Base-by-base conservation (phyloP, 1,140 invertebrate species). In the Drosophila asahinai region DNA sequence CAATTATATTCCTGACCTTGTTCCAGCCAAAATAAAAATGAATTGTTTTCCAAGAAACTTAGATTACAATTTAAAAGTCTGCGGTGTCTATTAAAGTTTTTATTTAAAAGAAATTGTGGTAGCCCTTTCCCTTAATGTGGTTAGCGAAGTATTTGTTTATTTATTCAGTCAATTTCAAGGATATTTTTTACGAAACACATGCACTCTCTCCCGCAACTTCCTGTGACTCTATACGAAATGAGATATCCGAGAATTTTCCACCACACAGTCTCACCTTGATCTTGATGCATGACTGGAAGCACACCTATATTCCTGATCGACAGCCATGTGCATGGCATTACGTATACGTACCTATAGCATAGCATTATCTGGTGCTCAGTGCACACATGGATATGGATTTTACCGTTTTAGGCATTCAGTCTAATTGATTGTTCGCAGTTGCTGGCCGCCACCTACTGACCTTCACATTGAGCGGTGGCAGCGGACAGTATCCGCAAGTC, bases 391-490 rank as follows among this genome's bases (percentile, higher is more conserved):
- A 84, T 77, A 71, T 80, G 68, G 77, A 61, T 71, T 83, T 84
- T 80, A 90, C 84, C 84, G 86, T 91, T 90, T 84, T 78, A 83
- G 78, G 79, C 75, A 78, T 68, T 78, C 75, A 62, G 66, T 81
- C 81, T 90, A 91, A 91, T 91, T 89, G 86, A 90, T 86, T 86
- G 86, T 82, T 73, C 78, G 81, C 71, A 67, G 81, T 79, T 73
- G 86, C 71, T 68, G 86, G 78, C 84, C 81, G 81, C 86, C 86
- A 90, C 86, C 86, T 90, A 90, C 86, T 90, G 86, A 90, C 86
- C 86, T 90, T 90, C 86, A 90, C 86, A 90, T 90, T 90, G 86
- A 90, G 78, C 77, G 61, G 75, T 48, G 58, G 57, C 80, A 72
- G 47, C 65, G 60, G 62, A 71, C 72, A 87, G 84, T 84, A 87